These are phyloP conservation scores for Hapalemur alaotrensis DNA, from an alignment of 2,797 vertebrate species.

Conservation along the genomic window DNA sequence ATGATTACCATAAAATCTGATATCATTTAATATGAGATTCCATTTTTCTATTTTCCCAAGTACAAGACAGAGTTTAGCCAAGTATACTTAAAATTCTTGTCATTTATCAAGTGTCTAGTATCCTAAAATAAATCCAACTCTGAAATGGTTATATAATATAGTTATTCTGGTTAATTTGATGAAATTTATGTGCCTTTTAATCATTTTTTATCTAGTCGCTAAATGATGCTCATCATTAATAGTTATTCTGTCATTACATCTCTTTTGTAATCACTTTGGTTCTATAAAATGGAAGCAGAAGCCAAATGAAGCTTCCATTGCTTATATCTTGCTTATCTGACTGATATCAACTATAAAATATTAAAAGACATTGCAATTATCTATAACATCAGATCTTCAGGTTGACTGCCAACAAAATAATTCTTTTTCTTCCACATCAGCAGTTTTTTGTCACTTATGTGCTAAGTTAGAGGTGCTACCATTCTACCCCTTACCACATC, in stretches of 20 bases:
- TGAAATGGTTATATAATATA: constrained; percentile 42
- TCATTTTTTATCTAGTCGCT: constrained; percentile 12
- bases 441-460: neutral
- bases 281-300: constrained; percentile 35
- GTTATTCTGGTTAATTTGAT: constrained; percentile 41
- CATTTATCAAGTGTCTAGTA: constrained; percentile 55
- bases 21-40: constrained; percentile 51
- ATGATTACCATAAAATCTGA: constrained; percentile 64
- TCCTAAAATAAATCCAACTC: constrained; percentile 58
- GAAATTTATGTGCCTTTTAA: constrained; percentile 10
- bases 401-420: neutral
- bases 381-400: neutral
- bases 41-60: constrained; percentile 62
- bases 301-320: neutral
- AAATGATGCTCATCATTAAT: constrained; percentile 37
- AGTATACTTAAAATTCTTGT: constrained; percentile 62
- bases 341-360: neutral
- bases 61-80: constrained; percentile 43
- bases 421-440: neutral
- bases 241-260: neutral
- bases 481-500: neutral
- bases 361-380: neutral
- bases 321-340: neutral
- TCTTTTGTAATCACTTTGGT: constrained; percentile 3
- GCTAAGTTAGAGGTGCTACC: neutral